Evolutionary conservation across 2,113 vertebrate genomes (phyloP).

Genomic region (Coreoperca whiteheadi): DNA sequence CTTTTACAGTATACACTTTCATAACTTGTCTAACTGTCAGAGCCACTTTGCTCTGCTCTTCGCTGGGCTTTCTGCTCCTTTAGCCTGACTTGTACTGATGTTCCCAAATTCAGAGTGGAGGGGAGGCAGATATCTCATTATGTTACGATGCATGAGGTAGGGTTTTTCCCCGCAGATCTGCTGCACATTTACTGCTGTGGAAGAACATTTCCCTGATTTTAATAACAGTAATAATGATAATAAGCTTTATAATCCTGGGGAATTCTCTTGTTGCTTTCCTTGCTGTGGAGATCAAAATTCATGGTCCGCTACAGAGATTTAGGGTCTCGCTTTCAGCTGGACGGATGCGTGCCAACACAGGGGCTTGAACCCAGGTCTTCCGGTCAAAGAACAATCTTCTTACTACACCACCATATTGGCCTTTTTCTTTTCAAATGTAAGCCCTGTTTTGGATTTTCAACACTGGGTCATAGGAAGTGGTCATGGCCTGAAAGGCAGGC

Average conservation of each 20-base stretch:
- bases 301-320: neutral
- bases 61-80: conserved; percentile 39
- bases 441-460: conserved; percentile 34
- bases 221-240: conserved; percentile 28
- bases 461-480: conserved; percentile 70
- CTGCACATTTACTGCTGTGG: neutral
- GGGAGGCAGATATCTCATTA: neutral
- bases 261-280: neutral
- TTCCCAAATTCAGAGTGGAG: conserved; percentile 20
- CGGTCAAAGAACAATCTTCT: conserved; percentile 48
- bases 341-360: conserved; percentile 38
- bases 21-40: conserved; percentile 45
- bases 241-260: neutral
- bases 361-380: conserved; percentile 60
- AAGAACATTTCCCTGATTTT: conserved; percentile 26
- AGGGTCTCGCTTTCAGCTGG: conserved; percentile 16
- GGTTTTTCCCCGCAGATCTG: neutral
- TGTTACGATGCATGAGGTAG: neutral
- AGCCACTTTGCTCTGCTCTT: conserved; percentile 44
- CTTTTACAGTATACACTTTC: conserved; percentile 12
- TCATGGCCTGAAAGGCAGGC: conserved; percentile 56
- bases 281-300: conserved; percentile 19
- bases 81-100: conserved; percentile 12
- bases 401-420: conserved; percentile 53
- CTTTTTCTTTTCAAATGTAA: conserved; percentile 62